Base-by-base conservation (phyloP, 2,888 invertebrate species). In the Anoncus sp. region DNA sequence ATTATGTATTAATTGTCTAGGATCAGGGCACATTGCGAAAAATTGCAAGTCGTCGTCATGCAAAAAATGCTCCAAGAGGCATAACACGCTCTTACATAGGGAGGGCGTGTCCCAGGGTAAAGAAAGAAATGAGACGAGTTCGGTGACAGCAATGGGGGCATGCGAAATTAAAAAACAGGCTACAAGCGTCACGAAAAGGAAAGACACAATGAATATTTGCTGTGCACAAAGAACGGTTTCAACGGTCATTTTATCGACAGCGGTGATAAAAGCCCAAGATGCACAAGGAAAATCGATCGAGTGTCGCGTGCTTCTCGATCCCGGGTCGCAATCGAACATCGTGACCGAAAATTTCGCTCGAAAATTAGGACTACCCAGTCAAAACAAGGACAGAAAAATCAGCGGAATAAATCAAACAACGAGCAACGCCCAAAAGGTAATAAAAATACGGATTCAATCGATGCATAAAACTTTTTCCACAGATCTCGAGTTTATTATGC, bases 1-100 rank as follows among this genome's bases (percentile, higher is more conserved):
- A 22, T 49, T 84, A 40, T 85, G 84, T 51, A 49, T 79, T 16
- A 84, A 84, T 70, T 84, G 83, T 60, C 78, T 84, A n/a, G 71
- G 59, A 38, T 7, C 77, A 24, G 78, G 80, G 16, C 83, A 82
- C 59, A 47, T 69, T 38, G 55, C 51, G 1, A 65, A 47, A 20
- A 55, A 81, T 9, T 84, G 84, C 49, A 78, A 75, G n/a, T n/a
- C n/a, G n/a, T n/a, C n/a, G n/a, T n/a, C n/a, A n/a, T n/a, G n/a
- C n/a, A n/a, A n/a, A n/a, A 80, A 67, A 43, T 85, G 84, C 59
- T 55, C 63, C 6, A 72, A 38, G 47, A 74, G 51, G 20, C 81
- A 83, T 51, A 77, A 81, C 35, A 71, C 71, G 20, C 53, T 81
- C 27, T 62, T 81, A 12, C 81, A 80, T 63, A 65, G 63, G 16